Evolutionary conservation across 2,888 invertebrate species (phyloP), one percentile per base, ranked within the genome.

Genomic region (Muschampia plurimacula): DNA sequence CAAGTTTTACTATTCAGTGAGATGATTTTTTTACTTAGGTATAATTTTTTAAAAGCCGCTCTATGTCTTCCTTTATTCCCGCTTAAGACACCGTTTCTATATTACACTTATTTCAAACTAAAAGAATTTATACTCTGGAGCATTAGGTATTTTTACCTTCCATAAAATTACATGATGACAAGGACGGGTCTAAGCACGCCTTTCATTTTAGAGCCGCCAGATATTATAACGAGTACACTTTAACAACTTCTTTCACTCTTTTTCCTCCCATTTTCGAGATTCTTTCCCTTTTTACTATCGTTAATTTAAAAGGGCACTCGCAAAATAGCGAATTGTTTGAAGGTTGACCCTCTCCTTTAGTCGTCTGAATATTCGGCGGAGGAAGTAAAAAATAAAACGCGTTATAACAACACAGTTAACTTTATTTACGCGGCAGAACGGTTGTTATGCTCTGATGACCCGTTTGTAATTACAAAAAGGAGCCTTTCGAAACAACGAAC

Each of bases 261-360:
- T 69, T 59, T 59, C 69, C 64, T 74, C 59, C 69, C 63, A 76
- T 73, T 76, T 74, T 57, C 32, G 55, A 70, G 69, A 67, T 73
- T 70, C 66, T 64, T 73, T 60, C 44, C 74, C 72, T 41, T 62
- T 67, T 62, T 67, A 74, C 67, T 74, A 73, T 73, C 73, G 74
- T 67, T 73, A 74, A 74, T 76, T 76, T 74, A 72, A 76, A 70
- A 70, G 74, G 73, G 67, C 69, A 52, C 67, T 64, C 63, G 62
- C 62, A 41, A 76, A 74, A 72, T 68, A 49, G 57, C 72, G 39
- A 76, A 74, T 69, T 74, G 69, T 73, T 74, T 72, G 69, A 63
- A 62, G 73, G 71, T 73, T 73, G 74, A 72, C 71, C 74, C 69
- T 72, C 73, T 74, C 62, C 71, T 67, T 65, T 41, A 59, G 46